phyloP scores from a whole-genome alignment of 2,888 invertebrate species.

The Spialia ferax region DNA sequence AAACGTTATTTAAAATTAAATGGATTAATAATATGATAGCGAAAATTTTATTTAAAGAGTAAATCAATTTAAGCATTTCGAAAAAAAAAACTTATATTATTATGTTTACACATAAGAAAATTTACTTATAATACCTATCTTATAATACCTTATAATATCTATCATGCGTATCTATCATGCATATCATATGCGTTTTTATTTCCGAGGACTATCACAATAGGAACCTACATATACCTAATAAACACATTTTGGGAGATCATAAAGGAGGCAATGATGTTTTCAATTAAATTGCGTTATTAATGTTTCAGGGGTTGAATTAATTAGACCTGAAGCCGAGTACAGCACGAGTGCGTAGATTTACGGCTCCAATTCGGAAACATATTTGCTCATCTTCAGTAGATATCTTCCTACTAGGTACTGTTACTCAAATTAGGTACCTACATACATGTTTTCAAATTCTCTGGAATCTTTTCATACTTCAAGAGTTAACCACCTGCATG shows the following conservation, averaged over 20 bases:
- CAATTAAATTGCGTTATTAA: constrained; percentile 10
- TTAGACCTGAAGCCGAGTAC: constrained; percentile 1
- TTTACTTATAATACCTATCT: no score
- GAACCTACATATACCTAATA: not conserved
- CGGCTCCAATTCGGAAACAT: constrained; percentile 5
- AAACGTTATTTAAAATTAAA: no score
- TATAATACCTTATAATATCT: no score
- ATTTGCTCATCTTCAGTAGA: not conserved
- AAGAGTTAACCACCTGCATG: no score
- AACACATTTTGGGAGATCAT: constrained; percentile 1
- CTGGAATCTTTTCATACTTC: not conserved
- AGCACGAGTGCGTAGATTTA: not conserved
- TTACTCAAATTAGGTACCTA: constrained; percentile 6
- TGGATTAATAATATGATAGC: no score
- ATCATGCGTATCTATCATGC: no score
- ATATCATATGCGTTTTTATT: not conserved
- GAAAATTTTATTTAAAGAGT: no score
- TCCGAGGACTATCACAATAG: not conserved
- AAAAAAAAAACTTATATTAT: no score
- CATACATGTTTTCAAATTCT: not conserved
- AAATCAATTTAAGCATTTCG: no score
- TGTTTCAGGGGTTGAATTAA: constrained; percentile 5
- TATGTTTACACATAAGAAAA: no score
- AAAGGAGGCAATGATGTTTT: constrained; percentile 7
- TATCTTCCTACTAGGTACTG: constrained; percentile 1